Conservation (phyloP, 1,140 invertebrate genomes). For the honey bee (Apis mellifera) region DNA sequence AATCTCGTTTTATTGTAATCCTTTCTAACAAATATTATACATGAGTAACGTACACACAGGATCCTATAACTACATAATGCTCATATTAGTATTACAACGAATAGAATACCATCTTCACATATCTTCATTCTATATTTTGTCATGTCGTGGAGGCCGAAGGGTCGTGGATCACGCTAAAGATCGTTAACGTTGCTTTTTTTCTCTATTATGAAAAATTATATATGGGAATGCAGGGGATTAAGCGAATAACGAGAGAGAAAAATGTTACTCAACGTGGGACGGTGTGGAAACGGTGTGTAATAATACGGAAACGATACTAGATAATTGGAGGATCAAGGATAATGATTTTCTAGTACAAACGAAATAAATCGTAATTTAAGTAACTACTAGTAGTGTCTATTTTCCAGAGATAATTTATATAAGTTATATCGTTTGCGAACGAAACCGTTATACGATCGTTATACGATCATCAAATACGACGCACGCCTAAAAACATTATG, state of each 20-base stretch:
- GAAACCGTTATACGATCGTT: constrained; percentile 23
- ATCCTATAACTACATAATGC: constrained; percentile 78
- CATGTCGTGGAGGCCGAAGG: constrained; percentile 1
- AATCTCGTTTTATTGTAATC: constrained; percentile 73
- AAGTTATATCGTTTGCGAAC: constrained; percentile 48
- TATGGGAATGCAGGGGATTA: constrained; percentile 48
- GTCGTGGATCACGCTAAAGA: constrained; percentile 30
- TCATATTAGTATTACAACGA: constrained; percentile 81
- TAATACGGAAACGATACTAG: constrained; percentile 6
- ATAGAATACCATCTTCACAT: constrained; percentile 74
- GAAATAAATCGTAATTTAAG: constrained; percentile 57
- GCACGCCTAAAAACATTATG: constrained; percentile 23
- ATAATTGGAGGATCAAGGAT: constrained; percentile 11
- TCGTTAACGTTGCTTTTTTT: constrained; percentile 52
- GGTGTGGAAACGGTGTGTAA: not conserved
- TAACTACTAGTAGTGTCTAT: constrained; percentile 46
- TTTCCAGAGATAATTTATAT: constrained; percentile 36
- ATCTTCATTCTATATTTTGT: constrained; percentile 59
- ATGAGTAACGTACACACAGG: constrained; percentile 70
- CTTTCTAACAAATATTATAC: constrained; percentile 74
- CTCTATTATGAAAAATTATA: constrained; percentile 36
- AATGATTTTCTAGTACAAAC: constrained; percentile 64
- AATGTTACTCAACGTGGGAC: not conserved
- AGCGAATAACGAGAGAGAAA: constrained; percentile 33
- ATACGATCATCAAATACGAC: not conserved